Conservation (phyloP, 1,140 invertebrate genomes). For the Euwallacea similis region DNA sequence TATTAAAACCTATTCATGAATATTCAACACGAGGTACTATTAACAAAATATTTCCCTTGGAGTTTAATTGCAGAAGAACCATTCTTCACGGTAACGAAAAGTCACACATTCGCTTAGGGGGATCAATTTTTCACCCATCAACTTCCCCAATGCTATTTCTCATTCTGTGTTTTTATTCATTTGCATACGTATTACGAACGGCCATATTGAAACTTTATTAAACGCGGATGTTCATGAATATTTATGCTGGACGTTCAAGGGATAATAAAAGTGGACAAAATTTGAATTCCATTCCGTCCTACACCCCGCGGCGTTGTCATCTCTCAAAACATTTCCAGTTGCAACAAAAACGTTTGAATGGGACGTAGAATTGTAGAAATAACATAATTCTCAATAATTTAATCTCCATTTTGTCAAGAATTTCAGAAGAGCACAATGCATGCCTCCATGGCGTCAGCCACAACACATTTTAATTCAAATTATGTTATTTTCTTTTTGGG, state of each 20-base stretch:
- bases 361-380: neutral
- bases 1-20: constrained; percentile 7
- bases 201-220: constrained; percentile 22
- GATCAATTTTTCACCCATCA: too few relatives aligned
- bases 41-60: too few relatives aligned
- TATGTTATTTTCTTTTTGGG: too few relatives aligned
- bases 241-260: constrained; percentile 1
- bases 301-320: constrained; percentile 1
- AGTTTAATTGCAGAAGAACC: too few relatives aligned
- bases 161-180: neutral
- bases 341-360: too few relatives aligned
- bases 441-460: too few relatives aligned
- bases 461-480: too few relatives aligned
- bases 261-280: constrained; percentile 12
- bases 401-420: neutral
- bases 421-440: too few relatives aligned
- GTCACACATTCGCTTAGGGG: too few relatives aligned
- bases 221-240: constrained; percentile 22
- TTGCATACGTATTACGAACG: neutral
- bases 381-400: neutral
- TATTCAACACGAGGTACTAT: neutral
- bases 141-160: neutral
- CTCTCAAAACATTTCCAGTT: constrained; percentile 5
- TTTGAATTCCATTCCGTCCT: neutral
- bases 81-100: too few relatives aligned